phyloP scores from a whole-genome alignment of 2,888 invertebrate species.

The Ochropleura leucogaster region DNA sequence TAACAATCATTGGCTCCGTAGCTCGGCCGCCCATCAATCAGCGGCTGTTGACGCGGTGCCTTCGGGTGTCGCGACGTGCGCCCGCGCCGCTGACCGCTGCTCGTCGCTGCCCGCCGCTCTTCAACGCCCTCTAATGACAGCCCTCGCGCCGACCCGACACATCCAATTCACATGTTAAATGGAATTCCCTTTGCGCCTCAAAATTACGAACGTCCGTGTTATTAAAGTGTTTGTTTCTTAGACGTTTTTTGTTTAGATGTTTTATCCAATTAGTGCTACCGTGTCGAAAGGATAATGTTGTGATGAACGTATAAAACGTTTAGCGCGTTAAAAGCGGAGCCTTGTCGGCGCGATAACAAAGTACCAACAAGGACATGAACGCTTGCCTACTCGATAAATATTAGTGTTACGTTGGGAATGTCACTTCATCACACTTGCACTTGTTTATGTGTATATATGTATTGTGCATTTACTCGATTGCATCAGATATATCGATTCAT shows the following conservation, averaged over 20 bases:
- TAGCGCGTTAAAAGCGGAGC: constrained; percentile 87
- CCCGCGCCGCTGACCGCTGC: constrained; percentile 61
- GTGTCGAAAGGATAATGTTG: constrained; percentile 90
- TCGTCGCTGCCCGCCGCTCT: constrained; percentile 52
- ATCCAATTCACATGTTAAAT: constrained; percentile 90
- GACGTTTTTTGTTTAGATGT: constrained; percentile 86
- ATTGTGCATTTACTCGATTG: constrained; percentile 14
- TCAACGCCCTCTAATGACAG: constrained; percentile 82
- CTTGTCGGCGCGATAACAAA: constrained; percentile 79
- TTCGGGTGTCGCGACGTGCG: constrained; percentile 72
- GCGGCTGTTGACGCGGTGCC: constrained; percentile 77
- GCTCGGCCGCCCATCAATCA: constrained; percentile 86
- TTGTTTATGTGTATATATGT: constrained; percentile 17
- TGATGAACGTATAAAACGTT: constrained; percentile 86
- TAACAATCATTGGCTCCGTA: constrained; percentile 84
- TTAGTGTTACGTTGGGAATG: constrained; percentile 17
- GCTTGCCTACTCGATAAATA: constrained; percentile 36
- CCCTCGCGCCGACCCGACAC: constrained; percentile 84
- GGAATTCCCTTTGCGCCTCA: constrained; percentile 88
- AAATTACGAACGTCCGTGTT: constrained; percentile 86
- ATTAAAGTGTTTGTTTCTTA: constrained; percentile 90
- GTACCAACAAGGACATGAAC: constrained; percentile 63
- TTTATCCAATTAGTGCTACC: constrained; percentile 91
- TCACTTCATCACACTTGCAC: constrained; percentile 14
- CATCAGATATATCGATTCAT: constrained; percentile 29